Evolutionary conservation across 2,113 vertebrate genomes (phyloP), one percentile per base, ranked within the genome.

Genomic region (Zosterops borbonicus): DNA sequence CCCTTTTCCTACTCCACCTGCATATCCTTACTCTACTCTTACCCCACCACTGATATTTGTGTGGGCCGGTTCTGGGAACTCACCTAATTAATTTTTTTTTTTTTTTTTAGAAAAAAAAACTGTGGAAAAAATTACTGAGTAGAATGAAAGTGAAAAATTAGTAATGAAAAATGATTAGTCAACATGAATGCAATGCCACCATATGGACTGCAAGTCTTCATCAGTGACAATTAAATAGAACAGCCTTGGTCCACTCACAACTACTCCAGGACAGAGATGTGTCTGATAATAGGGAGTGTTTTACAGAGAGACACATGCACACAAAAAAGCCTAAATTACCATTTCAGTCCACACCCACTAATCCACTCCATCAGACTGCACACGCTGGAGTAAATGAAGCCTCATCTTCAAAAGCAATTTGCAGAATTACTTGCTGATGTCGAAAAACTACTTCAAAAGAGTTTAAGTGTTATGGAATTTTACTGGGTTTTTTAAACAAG

Each of bases 401-500:
- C 67, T 74, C 95, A 95, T 93, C 95, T 97, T 97, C 96, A 97
- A 96, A 96, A 96, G 93, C 90, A 93, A 95, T 95, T 95, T 96
- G 75, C 84, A 94, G 89, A 96, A 97, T 97, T 96, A 97, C 94
- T 94, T 91, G 91, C 91, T 94, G 93, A 95, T 96, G 95, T 90
- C 80, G 92, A 96, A 95, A 81, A 93, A 93, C 81, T 97, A 96
- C 95, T 97, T 96, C 95, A 96, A 97, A 97, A 95, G 95, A 92
- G 55, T 95, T 94, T 77, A 95, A 95, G 92, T 94, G 92, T 97
- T 95, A 67, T 44, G 92, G 94, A 95, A 91, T 95, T 94, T 73
- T 90, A 91, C 77, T 95, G 94, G 67, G 24, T 56, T 96, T 96
- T 96, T 96, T 88, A 94, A 97, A 94, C 93, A 92, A 95, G 87